phyloP scores from a whole-genome alignment of 2,888 invertebrate genomes.

The Mythimna vitellina region DNA sequence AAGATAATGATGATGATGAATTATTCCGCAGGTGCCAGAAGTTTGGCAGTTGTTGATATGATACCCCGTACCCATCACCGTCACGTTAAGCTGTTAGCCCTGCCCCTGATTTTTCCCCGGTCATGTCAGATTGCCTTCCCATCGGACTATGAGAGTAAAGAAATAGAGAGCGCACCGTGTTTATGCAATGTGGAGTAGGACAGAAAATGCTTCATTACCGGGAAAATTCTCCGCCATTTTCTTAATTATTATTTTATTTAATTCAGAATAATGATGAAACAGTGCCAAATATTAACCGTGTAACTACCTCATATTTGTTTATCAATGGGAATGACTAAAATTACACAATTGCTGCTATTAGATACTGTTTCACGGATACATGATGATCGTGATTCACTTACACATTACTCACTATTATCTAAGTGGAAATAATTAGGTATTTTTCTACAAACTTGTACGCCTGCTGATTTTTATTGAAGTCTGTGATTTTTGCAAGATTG shows the following conservation, averaged over 20 bases:
- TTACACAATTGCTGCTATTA: conserved; percentile 47
- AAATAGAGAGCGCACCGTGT: too few species aligned
- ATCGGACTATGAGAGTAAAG: too few species aligned
- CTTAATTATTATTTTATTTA: background rate
- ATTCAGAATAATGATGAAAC: background rate
- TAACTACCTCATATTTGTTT: background rate
- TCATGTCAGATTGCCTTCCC: too few species aligned
- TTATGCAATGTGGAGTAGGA: too few species aligned
- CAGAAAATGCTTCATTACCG: too few species aligned
- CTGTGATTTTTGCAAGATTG: background rate
- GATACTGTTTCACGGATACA: conserved; percentile 21
- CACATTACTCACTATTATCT: background rate
- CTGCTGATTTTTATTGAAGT: background rate
- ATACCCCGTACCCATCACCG: too few species aligned
- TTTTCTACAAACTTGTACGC: background rate
- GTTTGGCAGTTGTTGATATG: too few species aligned
- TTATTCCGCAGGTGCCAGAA: too few species aligned
- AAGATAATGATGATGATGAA: too few species aligned
- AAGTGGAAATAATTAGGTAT: background rate
- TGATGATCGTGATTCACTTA: conserved; percentile 9
- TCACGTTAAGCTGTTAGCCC: too few species aligned
- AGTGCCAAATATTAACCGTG: background rate
- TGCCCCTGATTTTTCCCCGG: too few species aligned
- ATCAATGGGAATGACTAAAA: conserved; percentile 13
- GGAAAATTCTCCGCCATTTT: too few species aligned